Evolutionary conservation across 1,140 invertebrate species (phyloP).

Genomic region (Achroia grisella): DNA sequence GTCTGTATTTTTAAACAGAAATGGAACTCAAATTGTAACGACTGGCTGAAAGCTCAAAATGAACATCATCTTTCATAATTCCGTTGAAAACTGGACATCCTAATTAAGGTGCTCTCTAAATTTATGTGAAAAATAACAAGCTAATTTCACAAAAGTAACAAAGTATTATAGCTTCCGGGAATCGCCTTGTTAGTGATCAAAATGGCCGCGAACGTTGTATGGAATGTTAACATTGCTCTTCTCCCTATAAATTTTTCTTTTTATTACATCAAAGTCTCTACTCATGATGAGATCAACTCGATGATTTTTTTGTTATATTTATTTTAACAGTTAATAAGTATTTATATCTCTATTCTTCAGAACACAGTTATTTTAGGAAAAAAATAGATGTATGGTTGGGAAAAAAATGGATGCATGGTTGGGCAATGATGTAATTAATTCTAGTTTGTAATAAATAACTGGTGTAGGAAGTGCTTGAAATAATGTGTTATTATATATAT

Average conservation of each 20-base stretch:
- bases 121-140: conserved; percentile 40
- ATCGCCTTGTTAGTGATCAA: conserved; percentile 53
- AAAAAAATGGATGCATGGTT: too few relatives aligned
- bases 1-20: too few relatives aligned
- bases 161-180: conserved; percentile 54
- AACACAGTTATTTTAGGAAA: too few relatives aligned
- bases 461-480: too few relatives aligned
- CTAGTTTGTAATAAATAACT: too few relatives aligned
- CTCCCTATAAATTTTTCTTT: conserved; percentile 34
- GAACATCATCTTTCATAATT: conserved; percentile 19
- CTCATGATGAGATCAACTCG: conserved; percentile 33
- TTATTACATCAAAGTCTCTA: conserved; percentile 47
- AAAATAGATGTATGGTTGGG: background rate
- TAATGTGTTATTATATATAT: too few relatives aligned
- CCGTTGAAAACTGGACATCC: conserved; percentile 17
- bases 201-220: conserved; percentile 38
- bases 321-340: too few relatives aligned
- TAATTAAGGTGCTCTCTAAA: conserved; percentile 29
- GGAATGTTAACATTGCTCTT: conserved; percentile 52
- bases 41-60: conserved; percentile 33
- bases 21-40: too few relatives aligned
- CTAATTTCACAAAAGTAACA: conserved; percentile 44
- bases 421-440: too few relatives aligned
- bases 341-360: too few relatives aligned
- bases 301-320: too few relatives aligned